Conservation (phyloP, 2,797 vertebrate species). For the Ctenochaetus hawaiiensis region DNA sequence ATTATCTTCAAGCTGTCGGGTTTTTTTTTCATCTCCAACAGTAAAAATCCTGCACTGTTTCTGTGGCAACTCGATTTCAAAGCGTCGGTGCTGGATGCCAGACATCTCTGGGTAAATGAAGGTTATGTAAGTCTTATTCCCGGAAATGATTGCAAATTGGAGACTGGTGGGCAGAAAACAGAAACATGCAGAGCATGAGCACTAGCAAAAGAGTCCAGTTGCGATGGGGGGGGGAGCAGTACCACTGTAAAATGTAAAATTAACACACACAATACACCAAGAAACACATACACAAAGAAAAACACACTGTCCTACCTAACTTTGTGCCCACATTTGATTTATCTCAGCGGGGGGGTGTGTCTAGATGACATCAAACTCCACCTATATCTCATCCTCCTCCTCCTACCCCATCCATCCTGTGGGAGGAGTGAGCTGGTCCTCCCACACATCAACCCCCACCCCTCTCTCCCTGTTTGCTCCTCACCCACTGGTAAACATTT, state of each 20-base stretch:
- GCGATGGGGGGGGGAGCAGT: not conserved
- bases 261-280: slow-evolving; percentile 1
- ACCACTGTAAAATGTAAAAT: not conserved
- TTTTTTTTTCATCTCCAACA: slow-evolving; percentile 9
- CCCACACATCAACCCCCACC: slow-evolving; percentile 54
- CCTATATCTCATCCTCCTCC: slow-evolving; percentile 60
- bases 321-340: slow-evolving; percentile 63
- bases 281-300: slow-evolving; percentile 4
- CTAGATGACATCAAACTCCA: slow-evolving; percentile 70
- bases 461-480: slow-evolving; percentile 54
- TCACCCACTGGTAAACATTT: slow-evolving; percentile 78
- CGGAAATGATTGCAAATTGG: slow-evolving; percentile 67
- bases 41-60: slow-evolving; percentile 60
- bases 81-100: slow-evolving; percentile 60
- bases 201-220: slow-evolving; percentile 1
- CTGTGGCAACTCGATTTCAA: slow-evolving; percentile 72
- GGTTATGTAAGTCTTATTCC: slow-evolving; percentile 68
- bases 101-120: slow-evolving; percentile 64
- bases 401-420: slow-evolving; percentile 27
- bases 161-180: slow-evolving; percentile 51
- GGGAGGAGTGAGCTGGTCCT: slow-evolving; percentile 47
- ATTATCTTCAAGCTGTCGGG: slow-evolving; percentile 9
- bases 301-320: slow-evolving; percentile 38
- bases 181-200: slow-evolving; percentile 1
- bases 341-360: slow-evolving; percentile 53